Evolutionary conservation across 2,113 vertebrate genomes (phyloP).

Genomic region (Xiphophorus couchianus): DNA sequence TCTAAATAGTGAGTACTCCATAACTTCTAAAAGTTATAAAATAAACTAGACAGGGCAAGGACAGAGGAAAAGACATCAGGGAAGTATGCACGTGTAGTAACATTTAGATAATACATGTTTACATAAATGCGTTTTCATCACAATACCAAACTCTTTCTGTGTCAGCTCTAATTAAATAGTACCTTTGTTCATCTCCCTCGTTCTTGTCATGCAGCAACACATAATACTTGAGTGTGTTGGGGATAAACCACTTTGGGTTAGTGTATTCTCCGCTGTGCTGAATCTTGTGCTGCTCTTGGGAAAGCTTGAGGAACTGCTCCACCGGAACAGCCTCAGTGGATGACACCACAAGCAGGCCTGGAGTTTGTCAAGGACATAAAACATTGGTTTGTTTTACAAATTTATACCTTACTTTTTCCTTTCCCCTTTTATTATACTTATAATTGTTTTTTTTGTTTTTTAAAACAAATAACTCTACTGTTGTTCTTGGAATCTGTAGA

Average conservation of each 20-base stretch:
- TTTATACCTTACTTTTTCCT: too few species aligned
- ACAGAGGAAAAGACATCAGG: too few species aligned
- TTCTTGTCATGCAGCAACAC: constrained; percentile 93
- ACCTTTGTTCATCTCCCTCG: constrained; percentile 92
- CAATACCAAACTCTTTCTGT: too few species aligned
- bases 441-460: too few species aligned
- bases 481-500: too few species aligned
- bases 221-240: constrained; percentile 98
- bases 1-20: too few species aligned
- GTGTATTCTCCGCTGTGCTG: constrained; percentile 94
- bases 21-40: too few species aligned
- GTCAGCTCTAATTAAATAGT: not conserved
- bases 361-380: constrained; percentile 49
- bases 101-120: too few species aligned
- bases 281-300: constrained; percentile 96
- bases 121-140: not conserved
- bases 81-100: too few species aligned
- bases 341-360: constrained; percentile 96
- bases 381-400: not conserved
- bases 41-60: too few species aligned
- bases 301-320: constrained; percentile 95
- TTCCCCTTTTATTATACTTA: too few species aligned
- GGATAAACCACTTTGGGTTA: constrained; percentile 97
- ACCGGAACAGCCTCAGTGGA: constrained; percentile 89
- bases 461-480: too few species aligned